Percentiles rank a stretch among this genome's conserved stretches.
Evolutionary conservation across 2,113 vertebrate species (phyloP).

Genomic region (Holacanthus passer): DNA sequence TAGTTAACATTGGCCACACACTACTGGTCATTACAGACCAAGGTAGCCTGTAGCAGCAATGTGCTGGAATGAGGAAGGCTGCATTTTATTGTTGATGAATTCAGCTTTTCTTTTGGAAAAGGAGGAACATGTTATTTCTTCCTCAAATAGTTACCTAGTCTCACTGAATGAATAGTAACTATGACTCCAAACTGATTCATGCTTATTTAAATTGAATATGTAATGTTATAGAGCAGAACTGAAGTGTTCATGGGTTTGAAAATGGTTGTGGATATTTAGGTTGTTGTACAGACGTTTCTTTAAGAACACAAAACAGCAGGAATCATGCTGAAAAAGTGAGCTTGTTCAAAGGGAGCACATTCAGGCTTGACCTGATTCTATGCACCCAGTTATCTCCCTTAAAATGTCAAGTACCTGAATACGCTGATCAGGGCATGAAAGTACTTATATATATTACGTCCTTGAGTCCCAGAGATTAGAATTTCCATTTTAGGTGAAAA

Average conservation of each 20-base stretch:
- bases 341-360: slow-evolving; percentile 59
- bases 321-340: slow-evolving; percentile 30
- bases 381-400: slow-evolving; percentile 69
- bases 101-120: not conserved
- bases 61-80: not conserved
- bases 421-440: slow-evolving; percentile 78
- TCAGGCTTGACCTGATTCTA: slow-evolving; percentile 71
- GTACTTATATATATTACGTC: slow-evolving; percentile 77
- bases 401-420: slow-evolving; percentile 81
- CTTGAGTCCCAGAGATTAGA: slow-evolving; percentile 75
- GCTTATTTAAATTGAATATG: not conserved
- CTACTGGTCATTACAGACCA: not conserved
- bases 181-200: not conserved
- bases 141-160: not conserved
- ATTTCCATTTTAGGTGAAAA: slow-evolving; percentile 75
- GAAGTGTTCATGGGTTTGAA: not conserved
- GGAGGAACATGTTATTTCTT: not conserved
- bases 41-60: not conserved
- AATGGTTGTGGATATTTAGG: not conserved
- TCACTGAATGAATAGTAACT: not conserved
- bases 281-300: slow-evolving; percentile 12
- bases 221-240: not conserved
- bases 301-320: slow-evolving; percentile 16
- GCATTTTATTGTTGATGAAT: not conserved
- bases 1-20: too few relatives aligned